phyloP scores from a whole-genome alignment of 2,113 vertebrate species.

The Poeciliopsis prolifica region DNA sequence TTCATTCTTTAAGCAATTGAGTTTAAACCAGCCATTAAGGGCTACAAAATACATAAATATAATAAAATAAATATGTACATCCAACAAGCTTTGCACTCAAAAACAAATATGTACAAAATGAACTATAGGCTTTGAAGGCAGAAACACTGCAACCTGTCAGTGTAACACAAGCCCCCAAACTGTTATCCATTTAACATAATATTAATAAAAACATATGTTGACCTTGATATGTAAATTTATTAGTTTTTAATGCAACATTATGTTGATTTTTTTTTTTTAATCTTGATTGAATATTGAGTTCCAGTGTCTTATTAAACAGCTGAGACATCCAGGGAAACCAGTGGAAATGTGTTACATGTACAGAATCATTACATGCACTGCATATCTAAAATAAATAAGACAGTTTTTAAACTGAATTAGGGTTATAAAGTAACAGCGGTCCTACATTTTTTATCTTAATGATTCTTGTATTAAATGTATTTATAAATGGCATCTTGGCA shows the following conservation, averaged over 20 bases:
- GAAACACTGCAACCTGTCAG: conserved; percentile 47
- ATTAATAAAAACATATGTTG: conserved; percentile 20
- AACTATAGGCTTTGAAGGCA: conserved; percentile 29
- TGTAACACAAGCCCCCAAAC: conserved; percentile 47
- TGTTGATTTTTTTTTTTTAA: background rate
- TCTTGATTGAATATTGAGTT: background rate
- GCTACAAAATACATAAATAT: conserved; percentile 78
- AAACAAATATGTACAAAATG: conserved; percentile 56
- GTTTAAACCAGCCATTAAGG: conserved; percentile 54
- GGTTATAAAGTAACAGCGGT: background rate
- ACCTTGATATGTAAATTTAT: background rate
- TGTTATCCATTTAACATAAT: background rate
- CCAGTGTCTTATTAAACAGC: conserved; percentile 15
- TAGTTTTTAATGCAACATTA: conserved; percentile 1
- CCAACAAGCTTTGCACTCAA: conserved; percentile 58
- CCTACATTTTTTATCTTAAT: background rate
- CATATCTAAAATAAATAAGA: background rate
- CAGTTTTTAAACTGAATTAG: conserved; percentile 7
- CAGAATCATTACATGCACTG: background rate
- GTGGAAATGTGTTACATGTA: conserved; percentile 4
- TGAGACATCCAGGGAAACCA: conserved; percentile 65
- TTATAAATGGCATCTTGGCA: conserved; percentile 31
- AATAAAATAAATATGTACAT: conserved; percentile 78
- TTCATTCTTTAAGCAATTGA: conserved; percentile 55
- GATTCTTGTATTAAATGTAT: background rate